Base-by-base conservation (phyloP, 1,140 invertebrate genomes). In the Mercenaria mercenaria region DNA sequence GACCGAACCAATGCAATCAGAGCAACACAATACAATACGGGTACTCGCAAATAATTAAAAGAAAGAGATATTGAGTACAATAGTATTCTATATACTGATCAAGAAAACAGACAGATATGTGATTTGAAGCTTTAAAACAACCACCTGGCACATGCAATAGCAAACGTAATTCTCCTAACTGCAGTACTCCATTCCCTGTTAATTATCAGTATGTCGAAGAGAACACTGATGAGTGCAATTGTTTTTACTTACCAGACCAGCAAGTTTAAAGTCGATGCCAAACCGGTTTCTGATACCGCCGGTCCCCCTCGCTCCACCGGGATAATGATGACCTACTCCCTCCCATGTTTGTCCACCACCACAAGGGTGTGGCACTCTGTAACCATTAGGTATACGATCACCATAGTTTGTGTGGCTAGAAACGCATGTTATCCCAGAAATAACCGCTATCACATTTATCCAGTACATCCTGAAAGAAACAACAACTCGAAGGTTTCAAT, bases 161-260 rank as follows among this genome's bases (percentile, higher is more conserved):
- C n/a, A n/a, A n/a, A n/a, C n/a, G n/a, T n/a, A n/a, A n/a, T n/a
- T n/a, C n/a, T n/a, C n/a, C n/a, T n/a, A n/a, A n/a, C n/a, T n/a
- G n/a, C n/a, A n/a, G n/a, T n/a, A n/a, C n/a, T n/a, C n/a, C n/a
- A n/a, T n/a, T n/a, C n/a, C n/a, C n/a, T n/a, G n/a, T n/a, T n/a
- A n/a, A n/a, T n/a, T n/a, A n/a, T n/a, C n/a, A n/a, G n/a, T n/a
- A n/a, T n/a, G n/a, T n/a, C n/a, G n/a, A n/a, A n/a, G n/a, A n/a
- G n/a, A n/a, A n/a, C n/a, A n/a, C n/a, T n/a, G n/a, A n/a, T n/a
- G n/a, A n/a, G n/a, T n/a, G n/a, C n/a, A n/a, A n/a, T n/a, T n/a
- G n/a, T n/a, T n/a, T n/a, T n/a, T 56, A 59, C 77, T 56, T 79
- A 93, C 92, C 84, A 64, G 32, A 47, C 87, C 87, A 29, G 81